These are phyloP conservation scores for Macaca fascicularis DNA, from an alignment of 2,113 vertebrate species.

Conservation along the genomic window T2T-MFA8v1.1 NC_088391.1:25095001-25095500, in stretches of 20 bases:
- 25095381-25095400: too few relatives aligned
- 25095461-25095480: too few relatives aligned
- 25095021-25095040: neutral
- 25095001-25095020: neutral
- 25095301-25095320: neutral
- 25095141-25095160: neutral
- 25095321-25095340: neutral
- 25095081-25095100: neutral
- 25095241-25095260: neutral
- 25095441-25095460: too few relatives aligned
- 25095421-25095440: too few relatives aligned
- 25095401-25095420: too few relatives aligned
- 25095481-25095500: accelerated
- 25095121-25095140: neutral
- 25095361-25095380: too few relatives aligned
- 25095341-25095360: too few relatives aligned
- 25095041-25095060: neutral
- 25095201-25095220: neutral
- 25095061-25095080: neutral
- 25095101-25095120: neutral
- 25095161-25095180: neutral
- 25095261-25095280: neutral
- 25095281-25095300: neutral
- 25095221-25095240: neutral
- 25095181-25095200: neutral